Conservation (phyloP, 1,140 invertebrate species). For the Drosophila ficusphila region DNA sequence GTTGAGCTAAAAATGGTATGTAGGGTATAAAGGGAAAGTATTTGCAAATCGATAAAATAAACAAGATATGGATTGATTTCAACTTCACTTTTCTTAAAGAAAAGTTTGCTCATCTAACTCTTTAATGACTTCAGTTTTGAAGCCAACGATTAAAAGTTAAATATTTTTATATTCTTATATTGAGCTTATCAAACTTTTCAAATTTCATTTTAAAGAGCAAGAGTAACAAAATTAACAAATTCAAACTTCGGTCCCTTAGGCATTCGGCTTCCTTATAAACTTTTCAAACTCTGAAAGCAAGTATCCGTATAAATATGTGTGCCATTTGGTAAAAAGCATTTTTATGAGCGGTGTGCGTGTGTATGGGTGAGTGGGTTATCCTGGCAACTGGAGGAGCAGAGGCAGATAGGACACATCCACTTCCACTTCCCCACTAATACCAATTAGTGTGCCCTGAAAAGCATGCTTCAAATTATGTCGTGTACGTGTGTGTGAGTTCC, state of each 20-base stretch:
- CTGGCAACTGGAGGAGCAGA: constrained; percentile 9
- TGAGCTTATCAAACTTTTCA: not conserved
- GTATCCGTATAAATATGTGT: constrained; percentile 1
- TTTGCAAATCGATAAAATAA: too few species aligned
- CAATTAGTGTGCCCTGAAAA: constrained; percentile 73
- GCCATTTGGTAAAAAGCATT: constrained; percentile 48
- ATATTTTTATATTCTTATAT: constrained; percentile 10
- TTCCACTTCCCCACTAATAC: constrained; percentile 71
- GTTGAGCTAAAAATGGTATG: not conserved
- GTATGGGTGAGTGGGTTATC: constrained; percentile 41
- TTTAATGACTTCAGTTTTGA: not conserved
- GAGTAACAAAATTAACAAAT: constrained; percentile 27
- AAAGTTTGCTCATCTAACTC: not conserved
- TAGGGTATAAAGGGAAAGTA: too few species aligned
- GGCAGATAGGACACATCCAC: constrained; percentile 67
- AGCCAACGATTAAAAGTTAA: not conserved
- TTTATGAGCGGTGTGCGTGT: constrained; percentile 32
- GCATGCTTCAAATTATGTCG: constrained; percentile 71
- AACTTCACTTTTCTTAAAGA: too few species aligned
- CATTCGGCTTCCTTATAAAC: constrained; percentile 21
- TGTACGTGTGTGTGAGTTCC: constrained; percentile 29
- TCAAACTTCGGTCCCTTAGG: constrained; percentile 19
- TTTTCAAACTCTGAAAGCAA: constrained; percentile 5
- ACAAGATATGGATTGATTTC: too few species aligned
- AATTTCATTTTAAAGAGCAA: not conserved